Base-by-base conservation (phyloP, 92 coral and sea anemone genomes). In the Porites lobata region DNA sequence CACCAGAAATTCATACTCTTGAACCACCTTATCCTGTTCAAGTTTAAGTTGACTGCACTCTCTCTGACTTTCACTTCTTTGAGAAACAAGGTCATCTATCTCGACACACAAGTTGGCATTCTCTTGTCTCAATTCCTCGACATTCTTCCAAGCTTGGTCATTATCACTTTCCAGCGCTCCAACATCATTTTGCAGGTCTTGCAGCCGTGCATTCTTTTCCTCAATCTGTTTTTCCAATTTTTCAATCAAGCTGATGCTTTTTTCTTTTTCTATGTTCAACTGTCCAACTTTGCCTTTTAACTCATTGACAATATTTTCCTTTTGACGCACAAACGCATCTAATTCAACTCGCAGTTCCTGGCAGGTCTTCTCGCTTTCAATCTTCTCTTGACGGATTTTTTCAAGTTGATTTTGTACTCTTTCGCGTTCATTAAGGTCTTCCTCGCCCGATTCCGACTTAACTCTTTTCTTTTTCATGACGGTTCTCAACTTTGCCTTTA, bases 261-360 rank as follows among this genome's bases (percentile, higher is more conserved):
- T 89, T 22, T 86, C 96, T 64, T 91, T 95, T 26, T 93, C 93
- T 9, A 75, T 74, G 7, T 71, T 19, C 82, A 90, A 26, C 50
- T 90, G 84, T 32, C 88, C 91, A 57, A 90, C 72, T 79, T 78
- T 93, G 2, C 32, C 38, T 54, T 94, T 85, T 59, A 82, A 76
- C 52, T 84, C 87, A 18, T 74, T 84, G 20, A 74, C 80, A 43
- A 91, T 89, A 19, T 76, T 82, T 62, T 94, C 96, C n/a, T 94
- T 94, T 18, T 94, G 92, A 17, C 81, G 84, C 26, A 91, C 96
- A 66, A 91, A 87, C 54, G 76, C 72, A 22, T 94, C 96, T 38
- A 94, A 85, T 72, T 94, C 96, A 43, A 85, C 65, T 59, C 96
- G 86, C 64, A 94, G 71, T 72, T 86, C 90, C 64, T 94, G 94